Evolutionary conservation across 2,797 vertebrate genomes (phyloP).

Genomic region (Micrastur ruficollis): DNA sequence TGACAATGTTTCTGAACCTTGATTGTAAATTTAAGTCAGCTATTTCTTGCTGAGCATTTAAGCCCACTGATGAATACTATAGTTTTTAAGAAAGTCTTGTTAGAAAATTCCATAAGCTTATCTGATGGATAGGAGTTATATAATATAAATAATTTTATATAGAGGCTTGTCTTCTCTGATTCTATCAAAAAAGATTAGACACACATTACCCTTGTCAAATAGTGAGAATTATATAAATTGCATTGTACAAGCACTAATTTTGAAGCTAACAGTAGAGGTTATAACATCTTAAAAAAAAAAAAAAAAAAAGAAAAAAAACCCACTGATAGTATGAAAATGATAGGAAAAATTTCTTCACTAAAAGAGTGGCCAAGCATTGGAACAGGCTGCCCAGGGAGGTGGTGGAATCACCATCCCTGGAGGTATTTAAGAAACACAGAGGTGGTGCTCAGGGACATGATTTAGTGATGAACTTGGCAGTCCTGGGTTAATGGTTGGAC

Average conservation of each 20-base stretch:
- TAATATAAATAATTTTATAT: background rate
- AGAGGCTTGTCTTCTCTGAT: background rate
- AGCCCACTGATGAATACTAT: background rate
- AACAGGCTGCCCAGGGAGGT: too few species aligned
- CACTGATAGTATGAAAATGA: background rate
- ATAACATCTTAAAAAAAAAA: background rate
- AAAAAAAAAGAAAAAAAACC: background rate
- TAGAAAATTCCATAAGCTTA: background rate
- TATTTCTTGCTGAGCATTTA: background rate
- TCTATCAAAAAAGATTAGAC: background rate
- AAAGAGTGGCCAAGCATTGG: too few species aligned
- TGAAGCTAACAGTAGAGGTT: background rate
- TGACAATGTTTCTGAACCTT: background rate
- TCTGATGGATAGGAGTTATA: background rate
- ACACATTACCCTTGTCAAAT: background rate
- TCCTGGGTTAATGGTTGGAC: too few species aligned
- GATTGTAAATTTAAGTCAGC: rapidly evolving
- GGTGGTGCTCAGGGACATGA: too few species aligned
- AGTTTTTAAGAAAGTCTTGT: background rate
- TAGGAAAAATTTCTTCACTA: too few species aligned
- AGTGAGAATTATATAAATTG: background rate
- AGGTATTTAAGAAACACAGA: too few species aligned
- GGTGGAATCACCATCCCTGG: too few species aligned
- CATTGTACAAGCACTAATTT: background rate
- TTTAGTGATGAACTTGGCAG: too few species aligned